Conservation (phyloP, 1,140 invertebrate genomes). For the Drosophila nigrodunni region DNA sequence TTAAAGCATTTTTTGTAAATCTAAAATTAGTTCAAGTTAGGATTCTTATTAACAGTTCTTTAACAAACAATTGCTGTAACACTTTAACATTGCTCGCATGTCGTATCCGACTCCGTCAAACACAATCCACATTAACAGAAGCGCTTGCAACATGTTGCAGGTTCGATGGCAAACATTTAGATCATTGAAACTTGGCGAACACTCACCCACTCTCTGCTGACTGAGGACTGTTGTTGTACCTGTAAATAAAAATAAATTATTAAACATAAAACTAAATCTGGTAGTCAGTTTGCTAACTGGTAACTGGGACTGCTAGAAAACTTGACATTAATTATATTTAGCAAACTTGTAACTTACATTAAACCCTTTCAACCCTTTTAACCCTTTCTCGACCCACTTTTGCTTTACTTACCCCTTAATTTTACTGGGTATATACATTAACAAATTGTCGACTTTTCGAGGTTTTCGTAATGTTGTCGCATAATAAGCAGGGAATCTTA, state of each 20-base stretch:
- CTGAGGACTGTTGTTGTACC: background rate
- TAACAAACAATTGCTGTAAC: background rate
- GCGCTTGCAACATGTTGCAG: conserved; percentile 3
- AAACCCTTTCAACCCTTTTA: conserved; percentile 18
- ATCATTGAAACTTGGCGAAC: too few relatives aligned
- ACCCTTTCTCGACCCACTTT: background rate
- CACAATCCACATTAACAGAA: background rate
- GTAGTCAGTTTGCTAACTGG: background rate
- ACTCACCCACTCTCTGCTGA: background rate
- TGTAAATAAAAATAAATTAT: conserved; percentile 17
- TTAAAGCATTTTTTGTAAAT: too few relatives aligned
- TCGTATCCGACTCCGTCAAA: background rate
- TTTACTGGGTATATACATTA: background rate
- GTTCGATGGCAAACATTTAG: background rate
- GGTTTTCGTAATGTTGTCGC: conserved; percentile 3
- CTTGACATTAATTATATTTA: conserved; percentile 23
- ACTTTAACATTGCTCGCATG: background rate
- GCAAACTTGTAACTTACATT: conserved; percentile 18
- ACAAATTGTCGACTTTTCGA: conserved; percentile 24
- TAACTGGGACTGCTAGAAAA: background rate
- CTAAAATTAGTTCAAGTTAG: too few relatives aligned
- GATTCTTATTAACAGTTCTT: too few relatives aligned
- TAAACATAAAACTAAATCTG: conserved; percentile 11
- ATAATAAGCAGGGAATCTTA: conserved; percentile 10
- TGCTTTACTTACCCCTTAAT: background rate